Percentiles rank a stretch among this genome's conserved stretches.
phyloP scores from a whole-genome alignment of 2,113 vertebrate genomes.

The Eubucco bourcierii region DNA sequence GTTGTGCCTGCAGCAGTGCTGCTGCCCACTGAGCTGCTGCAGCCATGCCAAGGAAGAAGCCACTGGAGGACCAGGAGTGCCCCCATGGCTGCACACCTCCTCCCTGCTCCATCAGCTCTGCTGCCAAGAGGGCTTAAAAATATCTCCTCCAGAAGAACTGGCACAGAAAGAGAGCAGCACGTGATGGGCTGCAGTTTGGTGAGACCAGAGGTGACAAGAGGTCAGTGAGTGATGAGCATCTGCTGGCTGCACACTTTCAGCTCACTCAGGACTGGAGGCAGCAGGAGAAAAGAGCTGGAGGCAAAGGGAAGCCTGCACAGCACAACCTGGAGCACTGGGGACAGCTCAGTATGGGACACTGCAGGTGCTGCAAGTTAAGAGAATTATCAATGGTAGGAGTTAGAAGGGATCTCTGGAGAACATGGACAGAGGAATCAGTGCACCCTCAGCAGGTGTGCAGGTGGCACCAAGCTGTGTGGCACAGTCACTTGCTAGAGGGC shows the following conservation, averaged over 20 bases:
- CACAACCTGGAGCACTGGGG: neutral
- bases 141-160: neutral
- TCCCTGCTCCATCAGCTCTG: neutral
- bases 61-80: neutral
- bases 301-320: neutral
- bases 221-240: rapidly evolving
- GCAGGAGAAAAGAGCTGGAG: neutral
- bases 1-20: neutral
- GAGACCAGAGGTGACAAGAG: neutral
- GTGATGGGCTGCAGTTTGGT: neutral
- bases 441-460: too few species aligned
- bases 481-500: too few species aligned
- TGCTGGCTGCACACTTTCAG: neutral
- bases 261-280: rapidly evolving
- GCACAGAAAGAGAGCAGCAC: neutral
- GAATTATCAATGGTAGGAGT: too few species aligned
- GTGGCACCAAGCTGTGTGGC: too few species aligned
- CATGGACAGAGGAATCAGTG: too few species aligned
- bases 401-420: too few species aligned
- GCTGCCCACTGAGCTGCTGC: neutral
- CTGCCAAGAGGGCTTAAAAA: neutral
- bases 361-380: too few species aligned
- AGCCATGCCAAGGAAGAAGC: neutral
- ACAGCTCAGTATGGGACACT: rapidly evolving
- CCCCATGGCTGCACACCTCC: neutral